Evolutionary conservation across 2,888 invertebrate genomes (phyloP).

Genomic region (Tiliacea citrago): DNA sequence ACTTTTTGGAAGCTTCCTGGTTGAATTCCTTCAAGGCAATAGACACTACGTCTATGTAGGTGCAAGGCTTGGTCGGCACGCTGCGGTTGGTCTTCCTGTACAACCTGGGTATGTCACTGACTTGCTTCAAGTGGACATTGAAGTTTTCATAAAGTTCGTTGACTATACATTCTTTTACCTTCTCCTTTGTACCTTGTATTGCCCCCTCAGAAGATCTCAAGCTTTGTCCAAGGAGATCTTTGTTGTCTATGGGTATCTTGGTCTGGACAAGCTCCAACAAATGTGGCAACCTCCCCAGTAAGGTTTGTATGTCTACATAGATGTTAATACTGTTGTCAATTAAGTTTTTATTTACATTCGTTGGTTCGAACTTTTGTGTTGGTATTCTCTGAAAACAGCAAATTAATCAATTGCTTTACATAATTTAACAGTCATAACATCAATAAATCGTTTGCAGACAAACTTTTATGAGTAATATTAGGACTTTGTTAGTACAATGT

Average conservation of each 20-base stretch:
- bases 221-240: slow-evolving; percentile 76
- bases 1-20: slow-evolving; percentile 81
- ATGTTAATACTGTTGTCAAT: slow-evolving; percentile 84
- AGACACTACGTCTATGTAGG: slow-evolving; percentile 93
- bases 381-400: slow-evolving; percentile 77
- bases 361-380: slow-evolving; percentile 76
- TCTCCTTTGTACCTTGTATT: slow-evolving; percentile 75
- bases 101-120: slow-evolving; percentile 97
- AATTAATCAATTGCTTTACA: slow-evolving; percentile 3
- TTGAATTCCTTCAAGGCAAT: slow-evolving; percentile 91
- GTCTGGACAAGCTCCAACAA: slow-evolving; percentile 77
- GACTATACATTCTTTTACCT: slow-evolving; percentile 83
- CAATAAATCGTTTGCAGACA: neutral
- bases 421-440: neutral
- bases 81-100: slow-evolving; percentile 98
- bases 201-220: slow-evolving; percentile 76
- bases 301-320: slow-evolving; percentile 78
- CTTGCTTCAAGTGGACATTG: slow-evolving; percentile 93
- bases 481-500: too few relatives aligned
- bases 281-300: slow-evolving; percentile 78
- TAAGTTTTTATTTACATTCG: slow-evolving; percentile 79
- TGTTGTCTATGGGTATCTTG: slow-evolving; percentile 76
- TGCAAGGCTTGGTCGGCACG: slow-evolving; percentile 94
- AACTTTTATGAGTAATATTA: neutral
- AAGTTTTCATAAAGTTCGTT: slow-evolving; percentile 85